Evolutionary conservation across 1,140 invertebrate genomes (phyloP).

Genomic region (Bombyx mandarina): DNA sequence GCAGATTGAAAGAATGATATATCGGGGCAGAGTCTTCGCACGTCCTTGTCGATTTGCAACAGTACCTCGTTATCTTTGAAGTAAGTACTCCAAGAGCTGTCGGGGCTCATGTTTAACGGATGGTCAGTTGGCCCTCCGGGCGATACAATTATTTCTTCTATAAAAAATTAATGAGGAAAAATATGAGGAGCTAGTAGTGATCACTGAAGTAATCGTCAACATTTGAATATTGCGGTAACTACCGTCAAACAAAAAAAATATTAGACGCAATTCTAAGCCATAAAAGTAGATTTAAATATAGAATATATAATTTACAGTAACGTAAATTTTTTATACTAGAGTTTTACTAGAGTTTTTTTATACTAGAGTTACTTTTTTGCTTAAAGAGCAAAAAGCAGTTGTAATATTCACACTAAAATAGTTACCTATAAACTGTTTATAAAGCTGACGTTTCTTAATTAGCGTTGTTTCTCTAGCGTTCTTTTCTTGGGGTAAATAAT

Average conservation of each 20-base stretch:
- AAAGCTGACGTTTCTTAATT: constrained; percentile 80
- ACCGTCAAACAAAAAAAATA: too few species aligned
- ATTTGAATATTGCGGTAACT: too few species aligned
- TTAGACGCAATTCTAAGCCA: too few species aligned
- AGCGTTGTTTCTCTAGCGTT: constrained; percentile 77
- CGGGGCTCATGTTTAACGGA: constrained; percentile 94
- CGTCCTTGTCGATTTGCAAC: constrained; percentile 97
- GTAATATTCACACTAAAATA: constrained; percentile 8
- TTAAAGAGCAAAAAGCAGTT: too few species aligned
- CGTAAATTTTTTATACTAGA: too few species aligned
- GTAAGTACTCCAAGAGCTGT: constrained; percentile 91
- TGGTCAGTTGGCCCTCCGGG: constrained; percentile 83
- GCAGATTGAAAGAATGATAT: constrained; percentile 97
- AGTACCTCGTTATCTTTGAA: constrained; percentile 98
- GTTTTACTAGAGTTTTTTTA: too few species aligned
- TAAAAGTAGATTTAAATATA: too few species aligned
- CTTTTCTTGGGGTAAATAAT: constrained; percentile 82
- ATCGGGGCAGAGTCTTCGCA: constrained; percentile 93
- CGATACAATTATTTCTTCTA: constrained; percentile 87
- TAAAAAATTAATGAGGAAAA: constrained; percentile 21
- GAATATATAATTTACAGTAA: too few species aligned
- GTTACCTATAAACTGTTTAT: constrained; percentile 87
- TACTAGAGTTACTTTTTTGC: too few species aligned
- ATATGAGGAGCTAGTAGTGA: too few species aligned
- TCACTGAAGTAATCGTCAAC: too few species aligned